Evolutionary conservation across 2,113 vertebrate genomes (phyloP).

Genomic region (Nyctibius bracteatus): DNA sequence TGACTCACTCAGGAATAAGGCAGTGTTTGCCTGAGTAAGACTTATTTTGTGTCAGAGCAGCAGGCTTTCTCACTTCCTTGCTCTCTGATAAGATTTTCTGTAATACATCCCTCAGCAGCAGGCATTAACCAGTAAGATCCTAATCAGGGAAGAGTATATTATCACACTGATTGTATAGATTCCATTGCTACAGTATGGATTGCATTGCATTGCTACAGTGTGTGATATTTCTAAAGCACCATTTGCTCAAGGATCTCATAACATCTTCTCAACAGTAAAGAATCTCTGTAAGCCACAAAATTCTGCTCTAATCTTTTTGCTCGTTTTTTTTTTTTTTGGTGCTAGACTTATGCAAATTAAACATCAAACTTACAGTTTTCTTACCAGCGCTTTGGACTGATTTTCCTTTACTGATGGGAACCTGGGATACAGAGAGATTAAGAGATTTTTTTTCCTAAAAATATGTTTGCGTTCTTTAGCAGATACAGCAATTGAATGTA

Average conservation of each 20-base stretch:
- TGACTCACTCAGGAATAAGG: not conserved
- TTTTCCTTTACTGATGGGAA: not conserved
- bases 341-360: not conserved
- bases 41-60: not conserved
- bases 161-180: not conserved
- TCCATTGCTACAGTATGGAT: not conserved
- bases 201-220: not conserved
- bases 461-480: not conserved
- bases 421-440: not conserved
- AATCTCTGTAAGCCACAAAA: constrained; percentile 19
- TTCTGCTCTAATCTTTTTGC: not conserved
- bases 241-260: not conserved
- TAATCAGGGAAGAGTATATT: not conserved
- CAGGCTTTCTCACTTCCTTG: not conserved
- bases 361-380: not conserved
- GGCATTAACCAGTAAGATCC: not conserved
- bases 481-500: not conserved
- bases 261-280: constrained; percentile 14
- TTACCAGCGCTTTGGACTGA: not conserved
- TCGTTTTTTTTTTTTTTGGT: not conserved
- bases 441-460: not conserved
- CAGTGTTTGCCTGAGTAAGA: not conserved
- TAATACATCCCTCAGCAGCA: not conserved
- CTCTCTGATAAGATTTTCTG: not conserved
- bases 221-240: not conserved